A percentile compares a stretch with the other conserved stretches of the same genome.
Conservation (phyloP, 1,140 invertebrate genomes). For the Drosophila pectinifera region DNA sequence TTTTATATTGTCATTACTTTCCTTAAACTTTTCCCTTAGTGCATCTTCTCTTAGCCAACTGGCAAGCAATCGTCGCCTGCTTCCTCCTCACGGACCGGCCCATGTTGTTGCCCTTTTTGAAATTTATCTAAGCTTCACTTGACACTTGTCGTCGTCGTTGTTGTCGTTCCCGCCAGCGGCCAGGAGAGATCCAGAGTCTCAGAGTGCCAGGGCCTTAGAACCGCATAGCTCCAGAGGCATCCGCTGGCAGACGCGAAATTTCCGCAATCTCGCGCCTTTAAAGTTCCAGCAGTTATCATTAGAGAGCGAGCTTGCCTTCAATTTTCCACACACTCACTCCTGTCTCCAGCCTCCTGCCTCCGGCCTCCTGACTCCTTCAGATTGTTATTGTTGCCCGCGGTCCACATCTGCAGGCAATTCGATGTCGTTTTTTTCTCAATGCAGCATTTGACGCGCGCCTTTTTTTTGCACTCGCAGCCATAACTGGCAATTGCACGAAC, state of each 20-base stretch:
- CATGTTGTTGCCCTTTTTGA: conserved; percentile 81
- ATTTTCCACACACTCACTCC: conserved; percentile 72
- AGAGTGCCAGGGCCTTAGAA: neutral
- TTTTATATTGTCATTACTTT: too few relatives aligned
- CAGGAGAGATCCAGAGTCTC: conserved; percentile 2
- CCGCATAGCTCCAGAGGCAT: conserved; percentile 2
- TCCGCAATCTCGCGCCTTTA: conserved; percentile 79
- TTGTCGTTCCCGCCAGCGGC: conserved; percentile 12
- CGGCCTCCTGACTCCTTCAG: conserved; percentile 8
- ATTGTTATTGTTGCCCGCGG: conserved; percentile 52
- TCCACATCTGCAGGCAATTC: conserved; percentile 52
- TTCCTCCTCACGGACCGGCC: conserved; percentile 22
- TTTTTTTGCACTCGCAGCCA: conserved; percentile 52
- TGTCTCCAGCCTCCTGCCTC: too few relatives aligned
- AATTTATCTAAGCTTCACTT: conserved; percentile 82
- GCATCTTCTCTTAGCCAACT: conserved; percentile 8
- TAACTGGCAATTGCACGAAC: conserved; percentile 77
- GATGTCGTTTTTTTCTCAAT: conserved; percentile 25
- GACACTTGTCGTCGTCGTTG: conserved; percentile 72
- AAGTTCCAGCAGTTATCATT: conserved; percentile 81
- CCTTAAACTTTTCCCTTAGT: neutral
- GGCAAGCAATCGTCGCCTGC: conserved; percentile 37
- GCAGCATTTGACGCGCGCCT: conserved; percentile 60
- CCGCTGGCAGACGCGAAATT: conserved; percentile 60
- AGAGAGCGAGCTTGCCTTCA: conserved; percentile 68